Base-by-base conservation (phyloP, 2,888 invertebrate species). In the Tanypteryx hageni region DNA sequence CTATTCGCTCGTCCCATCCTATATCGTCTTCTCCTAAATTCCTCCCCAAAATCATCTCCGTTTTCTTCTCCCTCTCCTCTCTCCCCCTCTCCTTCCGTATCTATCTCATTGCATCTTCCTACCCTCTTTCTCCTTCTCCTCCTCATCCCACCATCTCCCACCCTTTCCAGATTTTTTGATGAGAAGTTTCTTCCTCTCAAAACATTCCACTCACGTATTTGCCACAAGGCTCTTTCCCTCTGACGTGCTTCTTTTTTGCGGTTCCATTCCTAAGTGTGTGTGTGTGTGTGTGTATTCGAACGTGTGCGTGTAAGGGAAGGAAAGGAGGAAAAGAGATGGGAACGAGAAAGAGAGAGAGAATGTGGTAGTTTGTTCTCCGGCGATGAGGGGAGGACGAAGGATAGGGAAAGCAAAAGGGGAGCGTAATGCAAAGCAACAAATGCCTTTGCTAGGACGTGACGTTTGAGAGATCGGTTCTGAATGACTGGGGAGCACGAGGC, bases 121-220 rank as follows among this genome's bases (percentile, higher is more conserved):
- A 68, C 18, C 68, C 68, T n/a, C n/a, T 14, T 68, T 0, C 68
- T 22, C 0, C 76, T 27, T 0, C 18, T 16, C 18, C 9, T 22
- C 76, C 76, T 76, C 14, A 27, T 13, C 22, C 27, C 76, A 76
- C 27, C 22, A 22, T 27, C 68, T 22, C 22, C 27, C 76, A 76
- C 22, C 76, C 27, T 22, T 22, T 22, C 13, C 0, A 76, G 76
- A 22, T 76, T 76, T 76, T 76, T 76, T 76, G n/a, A 76, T 76
- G 76, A 76, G 76, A 64, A 64, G 64, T 14, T 9, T 14, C 64
- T n/a, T 9, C 14, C 14, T 18, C 76, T 18, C 76, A 8, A 76
- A 61, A 56, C 27, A 86, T 86, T 86, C 86, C 13, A 16, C 27
- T 86, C 86, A 86, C 86, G 86, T 86, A 18, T 61, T 27, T 16